Evolutionary conservation across 2,797 vertebrate species (phyloP), one percentile per base, ranked within the genome.

Genomic region (Sebastes paucispinis): DNA sequence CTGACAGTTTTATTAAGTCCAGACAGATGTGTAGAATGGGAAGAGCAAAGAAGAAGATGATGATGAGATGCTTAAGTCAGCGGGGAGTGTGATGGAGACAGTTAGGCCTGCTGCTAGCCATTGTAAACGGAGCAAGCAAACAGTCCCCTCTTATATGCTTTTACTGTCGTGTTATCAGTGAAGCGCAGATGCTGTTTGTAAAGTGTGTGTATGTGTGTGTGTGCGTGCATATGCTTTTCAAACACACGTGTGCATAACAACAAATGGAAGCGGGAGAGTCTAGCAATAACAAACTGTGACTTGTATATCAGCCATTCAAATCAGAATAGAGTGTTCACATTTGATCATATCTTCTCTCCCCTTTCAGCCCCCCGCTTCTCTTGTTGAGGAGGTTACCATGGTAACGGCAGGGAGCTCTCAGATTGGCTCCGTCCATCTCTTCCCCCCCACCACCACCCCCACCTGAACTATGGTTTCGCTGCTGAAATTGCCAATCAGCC

Each of bases 401-500:
- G 95, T 70, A 95, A 96, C 95, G 73, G 79, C 89, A 84, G 88
- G 70, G 62, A 58, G 89, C 83, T 69, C 86, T 89, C 90, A 86
- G 88, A 91, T 90, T 91, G 90, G 90, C 90, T 86, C 83, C 73
- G 71, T 87, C 88, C 83, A 25, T 86, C 84, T 85, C 73, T 81
- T 79, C 81, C 77, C 75, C 47, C 6, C 47, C n/a, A n/a, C 22
- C 16, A 8, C 7, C 18, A 2, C 20, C 50, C 50, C 20, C 8
- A 52, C 86, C 77, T 88, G 85, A 93, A 94, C 88, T 92, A 86
- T 90, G 87, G 80, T 88, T 91, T 91, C 83, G 84, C 87, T 70
- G 88, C 88, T 91, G 93, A 95, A 94, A 95, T 93, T 95, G 93
- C 91, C 94, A 95, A 95, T 94, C 94, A 94, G 92, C 88, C 93